Percentiles rank a stretch among this genome's conserved stretches.
Conservation (phyloP, 2,888 invertebrate genomes). For the Trichogramma dendrolimi region DNA sequence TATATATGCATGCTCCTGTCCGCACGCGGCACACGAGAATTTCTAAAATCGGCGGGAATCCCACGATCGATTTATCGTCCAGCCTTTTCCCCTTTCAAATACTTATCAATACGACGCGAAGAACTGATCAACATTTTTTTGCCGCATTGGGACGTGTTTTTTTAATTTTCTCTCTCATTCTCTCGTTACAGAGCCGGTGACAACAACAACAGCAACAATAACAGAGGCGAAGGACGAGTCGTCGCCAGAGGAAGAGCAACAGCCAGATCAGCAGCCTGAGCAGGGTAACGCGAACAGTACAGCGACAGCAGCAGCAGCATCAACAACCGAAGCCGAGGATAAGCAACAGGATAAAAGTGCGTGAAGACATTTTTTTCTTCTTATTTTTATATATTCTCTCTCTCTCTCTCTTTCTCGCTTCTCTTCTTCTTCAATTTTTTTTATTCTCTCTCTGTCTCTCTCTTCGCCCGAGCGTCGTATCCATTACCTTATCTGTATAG, state of each 20-base stretch:
- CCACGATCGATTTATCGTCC: too few species aligned
- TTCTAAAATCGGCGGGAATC: too few species aligned
- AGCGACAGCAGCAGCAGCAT: constrained; percentile 29
- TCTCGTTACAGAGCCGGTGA: neutral
- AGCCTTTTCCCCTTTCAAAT: too few species aligned
- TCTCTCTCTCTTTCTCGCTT: constrained; percentile 13
- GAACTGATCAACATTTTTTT: neutral
- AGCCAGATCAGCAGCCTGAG: constrained; percentile 31
- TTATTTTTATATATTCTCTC: constrained; percentile 4
- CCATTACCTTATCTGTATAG: neutral
- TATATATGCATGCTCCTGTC: too few species aligned
- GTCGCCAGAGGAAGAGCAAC: too few species aligned
- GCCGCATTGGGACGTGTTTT: constrained; percentile 10
- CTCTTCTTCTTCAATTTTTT: neutral
- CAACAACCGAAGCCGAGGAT: constrained; percentile 30
- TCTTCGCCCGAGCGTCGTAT: neutral
- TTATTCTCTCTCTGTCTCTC: neutral
- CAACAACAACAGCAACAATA: neutral
- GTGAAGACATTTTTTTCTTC: constrained; percentile 22
- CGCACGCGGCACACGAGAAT: too few species aligned
- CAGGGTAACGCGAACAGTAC: constrained; percentile 37
- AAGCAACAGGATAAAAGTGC: constrained; percentile 42
- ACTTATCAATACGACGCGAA: too few species aligned
- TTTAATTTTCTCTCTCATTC: constrained; percentile 33
- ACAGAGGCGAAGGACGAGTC: too few species aligned